Conservation (phyloP, 1,140 invertebrate genomes). For the Tetragnatha versicolor region DNA sequence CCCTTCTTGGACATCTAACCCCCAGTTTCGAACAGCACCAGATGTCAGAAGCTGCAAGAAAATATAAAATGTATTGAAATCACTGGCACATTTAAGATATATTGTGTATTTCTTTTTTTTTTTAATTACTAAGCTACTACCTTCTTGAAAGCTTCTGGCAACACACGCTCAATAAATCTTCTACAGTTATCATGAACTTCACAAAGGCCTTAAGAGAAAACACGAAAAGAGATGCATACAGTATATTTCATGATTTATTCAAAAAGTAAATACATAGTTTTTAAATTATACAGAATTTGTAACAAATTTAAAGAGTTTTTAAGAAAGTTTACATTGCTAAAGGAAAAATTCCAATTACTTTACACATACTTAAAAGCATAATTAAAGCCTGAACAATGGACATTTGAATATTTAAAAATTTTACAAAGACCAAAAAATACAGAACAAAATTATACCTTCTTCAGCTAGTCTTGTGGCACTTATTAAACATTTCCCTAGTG, state of each 20-base stretch:
- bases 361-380: background rate
- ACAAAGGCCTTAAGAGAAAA: conserved; percentile 61
- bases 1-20: conserved; percentile 68
- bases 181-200: conserved; percentile 67
- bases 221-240: conserved; percentile 9
- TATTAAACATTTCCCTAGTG: conserved; percentile 67
- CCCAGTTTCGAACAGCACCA: conserved; percentile 67
- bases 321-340: background rate
- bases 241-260: conserved; percentile 42
- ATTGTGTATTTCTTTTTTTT: too few relatives aligned
- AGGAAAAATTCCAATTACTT: background rate
- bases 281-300: background rate
- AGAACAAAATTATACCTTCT: conserved; percentile 35
- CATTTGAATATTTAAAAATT: background rate
- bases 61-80: background rate
- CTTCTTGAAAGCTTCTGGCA: conserved; percentile 69
- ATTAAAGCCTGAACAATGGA: background rate
- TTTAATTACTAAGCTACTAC: too few relatives aligned
- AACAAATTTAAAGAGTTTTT: background rate
- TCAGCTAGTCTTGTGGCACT: conserved; percentile 50
- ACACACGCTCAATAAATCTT: conserved; percentile 66
- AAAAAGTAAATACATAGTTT: background rate
- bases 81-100: too few relatives aligned
- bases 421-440: background rate
- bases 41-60: conserved; percentile 64